phyloP scores from a whole-genome alignment of 2,888 invertebrate species.

The Bombylius discolor region DNA sequence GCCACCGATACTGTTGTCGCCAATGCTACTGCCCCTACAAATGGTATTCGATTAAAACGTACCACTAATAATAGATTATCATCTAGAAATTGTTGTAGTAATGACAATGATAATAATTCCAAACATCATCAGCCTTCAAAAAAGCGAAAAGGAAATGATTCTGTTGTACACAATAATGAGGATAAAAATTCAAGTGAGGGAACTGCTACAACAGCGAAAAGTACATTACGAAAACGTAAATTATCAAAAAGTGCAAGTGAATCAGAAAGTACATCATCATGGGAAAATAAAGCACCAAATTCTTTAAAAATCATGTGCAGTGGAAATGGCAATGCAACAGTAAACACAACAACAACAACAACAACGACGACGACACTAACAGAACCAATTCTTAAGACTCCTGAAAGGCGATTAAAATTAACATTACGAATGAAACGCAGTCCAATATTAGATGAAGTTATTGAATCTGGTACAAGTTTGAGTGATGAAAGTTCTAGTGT shows the following conservation, averaged over 20 bases:
- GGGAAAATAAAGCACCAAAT: constrained; percentile 23
- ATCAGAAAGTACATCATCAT: constrained; percentile 21
- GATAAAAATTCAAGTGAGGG: no score
- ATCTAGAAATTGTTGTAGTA: not conserved
- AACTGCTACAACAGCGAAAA: no score
- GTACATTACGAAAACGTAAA: constrained; percentile 8
- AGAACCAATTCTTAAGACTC: constrained; percentile 32
- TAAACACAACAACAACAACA: not conserved
- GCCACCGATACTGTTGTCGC: no score
- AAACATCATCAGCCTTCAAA: no score
- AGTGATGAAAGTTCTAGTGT: constrained; percentile 42
- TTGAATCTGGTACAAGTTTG: constrained; percentile 62
- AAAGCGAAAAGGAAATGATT: not conserved
- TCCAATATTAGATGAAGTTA: constrained; percentile 70
- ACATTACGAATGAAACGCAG: constrained; percentile 79
- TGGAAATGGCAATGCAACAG: not conserved
- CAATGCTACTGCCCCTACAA: not conserved
- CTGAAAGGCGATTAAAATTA: constrained; percentile 50
- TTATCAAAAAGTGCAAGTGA: constrained; percentile 17
- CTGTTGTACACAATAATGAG: not conserved
- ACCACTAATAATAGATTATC: not conserved
- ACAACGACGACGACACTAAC: not conserved
- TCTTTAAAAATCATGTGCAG: not conserved
- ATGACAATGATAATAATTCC: not conserved
- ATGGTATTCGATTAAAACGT: not conserved